Percentiles rank a stretch among this genome's conserved stretches.
These are phyloP conservation scores for Florisuga fusca DNA, from an alignment of 2,797 vertebrate species.

Conservation along the genomic window DNA sequence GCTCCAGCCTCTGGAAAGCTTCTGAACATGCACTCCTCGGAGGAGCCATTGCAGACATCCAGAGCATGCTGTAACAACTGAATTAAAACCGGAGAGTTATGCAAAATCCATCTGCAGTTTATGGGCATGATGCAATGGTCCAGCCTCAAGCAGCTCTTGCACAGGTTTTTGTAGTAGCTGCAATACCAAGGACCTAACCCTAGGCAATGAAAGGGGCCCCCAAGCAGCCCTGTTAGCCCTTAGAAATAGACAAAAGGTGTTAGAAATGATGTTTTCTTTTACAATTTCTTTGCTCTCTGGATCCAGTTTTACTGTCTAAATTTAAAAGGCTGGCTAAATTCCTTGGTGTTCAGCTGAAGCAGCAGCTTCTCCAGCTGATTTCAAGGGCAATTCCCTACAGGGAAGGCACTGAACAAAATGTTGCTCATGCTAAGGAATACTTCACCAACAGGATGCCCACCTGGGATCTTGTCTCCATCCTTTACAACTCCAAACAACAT, in stretches of 20 bases:
- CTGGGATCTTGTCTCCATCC: neutral
- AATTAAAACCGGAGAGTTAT: neutral
- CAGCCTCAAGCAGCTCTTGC: conserved; percentile 28
- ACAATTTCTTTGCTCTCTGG: neutral
- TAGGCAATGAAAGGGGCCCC: neutral
- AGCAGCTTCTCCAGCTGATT: neutral
- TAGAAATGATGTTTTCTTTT: neutral
- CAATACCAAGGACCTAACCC: neutral
- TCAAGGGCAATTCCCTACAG: neutral
- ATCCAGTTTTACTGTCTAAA: neutral
- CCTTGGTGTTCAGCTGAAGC: neutral
- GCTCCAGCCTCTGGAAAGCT: conserved; percentile 13
- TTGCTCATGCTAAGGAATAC: neutral
- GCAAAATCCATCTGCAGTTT: conserved; percentile 1
- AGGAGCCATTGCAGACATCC: neutral
- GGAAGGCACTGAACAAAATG: neutral
- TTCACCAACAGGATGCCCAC: neutral
- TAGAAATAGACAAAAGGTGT: neutral
- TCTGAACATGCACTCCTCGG: neutral
- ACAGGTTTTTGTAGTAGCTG: neutral
- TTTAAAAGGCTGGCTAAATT: neutral
- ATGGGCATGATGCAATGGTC: neutral
- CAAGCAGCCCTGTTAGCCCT: neutral
- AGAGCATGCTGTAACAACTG: neutral
- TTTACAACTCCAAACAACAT: neutral